Evolutionary conservation across 2,797 vertebrate genomes (phyloP), one percentile per base, ranked within the genome.

Genomic region (Chloroceryle inda): DNA sequence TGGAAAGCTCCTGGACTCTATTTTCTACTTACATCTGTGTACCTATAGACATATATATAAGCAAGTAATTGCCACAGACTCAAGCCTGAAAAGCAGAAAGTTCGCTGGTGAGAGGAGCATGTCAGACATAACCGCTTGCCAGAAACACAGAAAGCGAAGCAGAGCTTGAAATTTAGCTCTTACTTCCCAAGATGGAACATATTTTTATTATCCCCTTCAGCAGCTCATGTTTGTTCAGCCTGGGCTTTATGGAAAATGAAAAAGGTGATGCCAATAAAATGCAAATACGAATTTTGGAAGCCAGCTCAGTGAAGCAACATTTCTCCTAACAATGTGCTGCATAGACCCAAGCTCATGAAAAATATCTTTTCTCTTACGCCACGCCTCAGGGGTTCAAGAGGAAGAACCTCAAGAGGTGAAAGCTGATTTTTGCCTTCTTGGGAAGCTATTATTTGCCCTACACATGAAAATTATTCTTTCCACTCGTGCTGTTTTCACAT

Each of bases 141-240:
- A 76, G 61, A 67, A 56, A 80, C 35, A 69, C 8, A 53, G 66
- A 71, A 74, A 90, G 86, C 1, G 0, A 95, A 96, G 68, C 61
- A 92, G 92, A 85, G 91, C 95, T 95, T 91, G 94, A 94, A 96
- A 96, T 75, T 72, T 27, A 76, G 62, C 45, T 92, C 62, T 78
- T 79, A 22, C 31, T 49, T 83, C 29, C 49, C 0, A 1, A 68
- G n/a, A 71, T 3, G 17, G 49, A 82, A 62, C 0, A 0, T 23
- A 27, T 38, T 83, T 71, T 56, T 38, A 19, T 22, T 11, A 45
- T 40, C n/a, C 73, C 78, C 59, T 67, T 47, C 31, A 45, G 35
- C 79, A 71, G 31, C 8, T 69, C 5, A 4, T 49, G 68, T 63
- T 9, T 64, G 24, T 40, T 82, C 63, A 92, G 61, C n/a, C 78